Percentiles rank a stretch among this genome's conserved stretches.
Conservation (phyloP, 2,113 vertebrate genomes). For the Takifugu flavidus region DNA sequence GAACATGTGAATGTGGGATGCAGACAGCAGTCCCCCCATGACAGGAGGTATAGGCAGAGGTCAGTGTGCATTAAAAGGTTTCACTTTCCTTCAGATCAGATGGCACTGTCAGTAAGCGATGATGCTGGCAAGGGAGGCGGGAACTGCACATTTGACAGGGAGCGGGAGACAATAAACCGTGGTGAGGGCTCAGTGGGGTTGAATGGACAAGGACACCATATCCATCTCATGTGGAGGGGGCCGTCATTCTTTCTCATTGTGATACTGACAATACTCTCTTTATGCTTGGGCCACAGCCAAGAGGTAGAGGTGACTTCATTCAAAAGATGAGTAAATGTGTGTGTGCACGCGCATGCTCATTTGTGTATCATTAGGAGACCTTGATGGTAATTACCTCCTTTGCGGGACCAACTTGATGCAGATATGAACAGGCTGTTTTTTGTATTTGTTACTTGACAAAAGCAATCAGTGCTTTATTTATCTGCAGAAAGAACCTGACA, state of each 20-base stretch:
- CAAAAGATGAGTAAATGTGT: conserved; percentile 16
- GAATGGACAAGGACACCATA: conserved; percentile 58
- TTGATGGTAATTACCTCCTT: conserved; percentile 21
- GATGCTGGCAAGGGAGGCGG: conserved; percentile 26
- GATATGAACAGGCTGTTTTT: conserved; percentile 13
- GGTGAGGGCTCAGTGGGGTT: background rate
- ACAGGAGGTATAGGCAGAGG: conserved; percentile 29
- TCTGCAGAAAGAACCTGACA: conserved; percentile 38
- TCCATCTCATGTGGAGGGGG: conserved; percentile 28
- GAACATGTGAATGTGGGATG: no score
- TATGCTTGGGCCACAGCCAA: conserved; percentile 50
- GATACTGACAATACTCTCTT: conserved; percentile 54
- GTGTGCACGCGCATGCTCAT: background rate
- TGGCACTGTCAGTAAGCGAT: conserved; percentile 48
- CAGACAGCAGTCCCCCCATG: no score
- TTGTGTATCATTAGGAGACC: background rate
- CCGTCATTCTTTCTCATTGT: conserved; percentile 42
- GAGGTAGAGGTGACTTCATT: conserved; percentile 53
- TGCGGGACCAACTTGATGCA: conserved; percentile 22
- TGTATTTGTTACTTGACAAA: conserved; percentile 13
- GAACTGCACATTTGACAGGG: conserved; percentile 20
- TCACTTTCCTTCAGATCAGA: conserved; percentile 31
- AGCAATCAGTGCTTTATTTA: conserved; percentile 36
- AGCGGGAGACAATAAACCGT: conserved; percentile 8
- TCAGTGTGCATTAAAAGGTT: conserved; percentile 32